Evolutionary conservation across 2,888 invertebrate genomes (phyloP).

Genomic region (Drosophila mimica): DNA sequence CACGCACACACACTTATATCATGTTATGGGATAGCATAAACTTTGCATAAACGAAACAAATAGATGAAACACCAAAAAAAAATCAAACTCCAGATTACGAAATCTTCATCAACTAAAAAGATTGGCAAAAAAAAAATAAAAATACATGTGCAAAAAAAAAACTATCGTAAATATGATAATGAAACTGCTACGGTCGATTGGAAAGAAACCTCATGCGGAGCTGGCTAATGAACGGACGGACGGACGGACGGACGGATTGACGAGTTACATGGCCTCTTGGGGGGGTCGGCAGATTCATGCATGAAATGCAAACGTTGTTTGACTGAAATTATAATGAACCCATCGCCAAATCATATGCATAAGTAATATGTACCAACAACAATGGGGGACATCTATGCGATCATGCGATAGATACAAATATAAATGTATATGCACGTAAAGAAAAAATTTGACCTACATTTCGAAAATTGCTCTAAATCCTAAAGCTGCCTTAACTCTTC

Average conservation of each 20-base stretch:
- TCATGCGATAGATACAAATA: conserved; percentile 17
- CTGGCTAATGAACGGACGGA: conserved; percentile 59
- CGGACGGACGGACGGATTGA: conserved; percentile 52
- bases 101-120: conserved; percentile 57
- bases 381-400: conserved; percentile 50
- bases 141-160: conserved; percentile 28
- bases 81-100: conserved; percentile 68
- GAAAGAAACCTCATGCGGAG: conserved; percentile 70
- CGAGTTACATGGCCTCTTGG: conserved; percentile 25
- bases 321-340: conserved; percentile 71
- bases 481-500: not conserved
- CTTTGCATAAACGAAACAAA: conserved; percentile 69
- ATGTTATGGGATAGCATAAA: conserved; percentile 51
- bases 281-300: conserved; percentile 62
- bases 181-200: conserved; percentile 77
- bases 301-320: conserved; percentile 77
- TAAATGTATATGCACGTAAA: not conserved
- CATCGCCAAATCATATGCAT: conserved; percentile 51
- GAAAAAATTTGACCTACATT: not conserved
- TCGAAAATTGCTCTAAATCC: rapidly evolving
- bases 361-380: conserved; percentile 16
- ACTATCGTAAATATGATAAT: conserved; percentile 63
- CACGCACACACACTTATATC: conserved; percentile 14
- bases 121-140: conserved; percentile 63
- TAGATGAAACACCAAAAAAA: conserved; percentile 33